Base-by-base conservation (phyloP, 1,140 invertebrate genomes). In the Tetramorium simillimum region DNA sequence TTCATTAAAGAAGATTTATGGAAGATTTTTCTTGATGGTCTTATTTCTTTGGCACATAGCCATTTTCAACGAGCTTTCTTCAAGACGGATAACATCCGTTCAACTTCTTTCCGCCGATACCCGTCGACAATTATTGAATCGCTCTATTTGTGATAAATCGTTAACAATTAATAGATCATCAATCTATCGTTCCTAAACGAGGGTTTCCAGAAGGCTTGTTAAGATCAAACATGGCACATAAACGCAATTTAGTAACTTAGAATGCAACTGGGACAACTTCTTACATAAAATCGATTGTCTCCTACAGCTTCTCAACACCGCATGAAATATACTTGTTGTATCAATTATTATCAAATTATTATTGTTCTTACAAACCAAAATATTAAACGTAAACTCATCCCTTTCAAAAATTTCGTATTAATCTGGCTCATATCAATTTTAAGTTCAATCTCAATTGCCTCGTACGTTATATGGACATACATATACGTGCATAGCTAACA, bases 1-100 rank as follows among this genome's bases (percentile, higher is more conserved):
- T 60, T 75, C 37, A 37, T 75, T 75, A 75, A 75, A n/a, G 37
- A 75, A 75, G 53, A 75, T 75, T 75, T 75, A 58, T 58, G 53
- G 4, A 24, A 24, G 53, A 24, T 60, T 75, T 40, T 75, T 75
- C 53, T 75, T 16, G 9, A 53, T 58, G 40, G 14, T 75, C n/a
- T 75, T n/a, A 10, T 75, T 75, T 58, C 72, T 60, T 75, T 75
- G 72, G 72, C 37, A 75, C 33, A 40, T 3, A 4, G 56, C 51
- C 73, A 77, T 62, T 62, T 77, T 62, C 56, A 62, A 24, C 73
- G 56, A 77, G 73, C 16, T 77, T 60, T 62, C 73, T 77, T 77
- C 53, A 56, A 58, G 72, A 75, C 21, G 28, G 37, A 77, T 62
- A 77, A 62, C 51, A 28, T 43, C 33, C 51, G 56, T 77, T 43